These are phyloP conservation scores for Physella acuta DNA, from an alignment of 1,140 invertebrate species.

Conservation along the genomic window DNA sequence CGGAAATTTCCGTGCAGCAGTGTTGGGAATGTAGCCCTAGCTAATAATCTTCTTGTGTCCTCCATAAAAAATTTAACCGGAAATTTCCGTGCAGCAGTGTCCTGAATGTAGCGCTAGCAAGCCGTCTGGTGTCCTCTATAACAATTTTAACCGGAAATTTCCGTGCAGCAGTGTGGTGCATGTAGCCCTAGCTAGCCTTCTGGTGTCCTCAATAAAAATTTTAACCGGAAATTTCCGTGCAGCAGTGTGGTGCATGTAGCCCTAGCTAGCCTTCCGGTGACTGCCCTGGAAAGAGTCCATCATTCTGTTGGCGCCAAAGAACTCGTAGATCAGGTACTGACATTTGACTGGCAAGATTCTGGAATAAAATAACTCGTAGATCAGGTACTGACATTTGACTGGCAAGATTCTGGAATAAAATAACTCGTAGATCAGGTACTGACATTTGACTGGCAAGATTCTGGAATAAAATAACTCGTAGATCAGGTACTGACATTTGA, in stretches of 20 bases:
- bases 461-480: not conserved
- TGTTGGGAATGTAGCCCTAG: too few relatives aligned
- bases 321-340: not conserved
- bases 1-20: too few relatives aligned
- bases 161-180: too few relatives aligned
- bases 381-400: not conserved
- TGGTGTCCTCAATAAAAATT: not conserved
- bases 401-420: not conserved
- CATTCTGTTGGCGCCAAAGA: not conserved
- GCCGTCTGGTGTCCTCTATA: too few relatives aligned
- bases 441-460: too few relatives aligned
- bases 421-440: not conserved
- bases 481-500: not conserved
- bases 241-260: too few relatives aligned
- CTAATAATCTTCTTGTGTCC: too few relatives aligned
- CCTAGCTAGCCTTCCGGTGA: not conserved
- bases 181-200: not conserved
- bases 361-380: not conserved
- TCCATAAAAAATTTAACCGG: too few relatives aligned
- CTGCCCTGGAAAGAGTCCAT: not conserved
- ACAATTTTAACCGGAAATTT: too few relatives aligned
- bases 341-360: slow-evolving; percentile 3
- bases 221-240: too few relatives aligned
- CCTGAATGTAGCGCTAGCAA: too few relatives aligned
- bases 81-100: too few relatives aligned